phyloP scores from a whole-genome alignment of 2,888 invertebrate genomes.

The Drosophila paranaensis region DNA sequence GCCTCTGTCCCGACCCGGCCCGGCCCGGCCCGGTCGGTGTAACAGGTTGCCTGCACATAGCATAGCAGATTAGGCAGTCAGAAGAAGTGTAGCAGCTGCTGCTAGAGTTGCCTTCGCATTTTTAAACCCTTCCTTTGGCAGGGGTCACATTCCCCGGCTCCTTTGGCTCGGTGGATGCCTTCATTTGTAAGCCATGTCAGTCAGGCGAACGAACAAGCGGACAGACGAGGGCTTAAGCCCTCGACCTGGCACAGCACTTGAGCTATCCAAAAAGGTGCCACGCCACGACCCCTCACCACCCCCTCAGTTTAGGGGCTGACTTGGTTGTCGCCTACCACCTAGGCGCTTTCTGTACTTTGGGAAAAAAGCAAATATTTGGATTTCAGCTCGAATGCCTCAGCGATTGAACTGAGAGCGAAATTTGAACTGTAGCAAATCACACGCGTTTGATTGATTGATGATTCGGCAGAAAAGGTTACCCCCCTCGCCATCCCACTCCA shows the following conservation, averaged over 20 bases:
- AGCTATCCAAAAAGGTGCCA: constrained; percentile 27
- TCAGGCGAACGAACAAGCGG: constrained; percentile 49
- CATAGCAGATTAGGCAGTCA: constrained; percentile 70
- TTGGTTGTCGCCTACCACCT: constrained; percentile 5
- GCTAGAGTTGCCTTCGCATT: constrained; percentile 38
- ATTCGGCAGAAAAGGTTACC: constrained; percentile 63
- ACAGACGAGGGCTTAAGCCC: constrained; percentile 54
- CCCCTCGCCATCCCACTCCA: neutral
- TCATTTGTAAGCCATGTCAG: constrained; percentile 73
- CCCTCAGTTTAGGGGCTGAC: neutral
- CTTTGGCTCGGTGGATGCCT: constrained; percentile 39
- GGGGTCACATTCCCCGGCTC: constrained; percentile 1
- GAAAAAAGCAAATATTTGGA: constrained; percentile 73
- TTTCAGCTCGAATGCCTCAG: constrained; percentile 76
- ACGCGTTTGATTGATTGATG: constrained; percentile 79
- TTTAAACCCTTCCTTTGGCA: constrained; percentile 59
- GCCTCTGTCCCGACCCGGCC: constrained; percentile 5
- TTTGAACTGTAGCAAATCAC: constrained; percentile 78
- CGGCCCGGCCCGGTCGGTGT: constrained; percentile 27
- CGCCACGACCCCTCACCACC: constrained; percentile 17
- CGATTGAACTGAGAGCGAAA: constrained; percentile 77
- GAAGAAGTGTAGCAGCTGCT: constrained; percentile 59
- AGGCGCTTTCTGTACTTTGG: constrained; percentile 61
- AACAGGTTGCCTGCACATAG: constrained; percentile 72
- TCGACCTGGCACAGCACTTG: constrained; percentile 38